Conservation (phyloP, 2,888 invertebrate species). For the Tipula confusa region DNA sequence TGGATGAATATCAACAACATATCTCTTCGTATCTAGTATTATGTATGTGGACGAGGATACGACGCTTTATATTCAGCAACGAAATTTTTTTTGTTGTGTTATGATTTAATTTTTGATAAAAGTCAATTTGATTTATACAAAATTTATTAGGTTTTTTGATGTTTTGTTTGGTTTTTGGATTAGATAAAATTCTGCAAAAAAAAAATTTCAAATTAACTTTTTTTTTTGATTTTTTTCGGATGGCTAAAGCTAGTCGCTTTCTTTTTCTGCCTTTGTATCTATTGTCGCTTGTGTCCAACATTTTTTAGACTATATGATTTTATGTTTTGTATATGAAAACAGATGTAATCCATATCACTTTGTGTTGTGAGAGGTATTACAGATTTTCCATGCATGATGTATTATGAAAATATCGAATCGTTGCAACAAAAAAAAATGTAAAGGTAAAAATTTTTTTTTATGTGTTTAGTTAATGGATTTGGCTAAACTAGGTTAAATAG, state of each 20-base stretch:
- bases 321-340: not conserved
- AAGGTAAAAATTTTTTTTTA: too few relatives aligned
- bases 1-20: not conserved
- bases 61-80: not conserved
- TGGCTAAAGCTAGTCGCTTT: not conserved
- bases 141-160: constrained; percentile 6
- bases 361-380: too few relatives aligned
- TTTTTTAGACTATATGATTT: too few relatives aligned
- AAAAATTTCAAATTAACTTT: not conserved
- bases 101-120: constrained; percentile 25
- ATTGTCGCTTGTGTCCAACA: not conserved
- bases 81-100: constrained; percentile 3
- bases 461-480: too few relatives aligned
- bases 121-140: constrained; percentile 3
- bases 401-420: too few relatives aligned
- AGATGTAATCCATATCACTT: not conserved
- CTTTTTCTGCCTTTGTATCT: not conserved
- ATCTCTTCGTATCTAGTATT: not conserved
- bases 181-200: not conserved
- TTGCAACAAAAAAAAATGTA: too few relatives aligned
- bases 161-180: not conserved
- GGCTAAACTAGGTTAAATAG: too few relatives aligned
- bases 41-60: not conserved
- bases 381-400: not conserved
- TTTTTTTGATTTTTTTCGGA: not conserved